phyloP scores from a whole-genome alignment of 2,888 invertebrate species.

The Eledone cirrhosa region DNA sequence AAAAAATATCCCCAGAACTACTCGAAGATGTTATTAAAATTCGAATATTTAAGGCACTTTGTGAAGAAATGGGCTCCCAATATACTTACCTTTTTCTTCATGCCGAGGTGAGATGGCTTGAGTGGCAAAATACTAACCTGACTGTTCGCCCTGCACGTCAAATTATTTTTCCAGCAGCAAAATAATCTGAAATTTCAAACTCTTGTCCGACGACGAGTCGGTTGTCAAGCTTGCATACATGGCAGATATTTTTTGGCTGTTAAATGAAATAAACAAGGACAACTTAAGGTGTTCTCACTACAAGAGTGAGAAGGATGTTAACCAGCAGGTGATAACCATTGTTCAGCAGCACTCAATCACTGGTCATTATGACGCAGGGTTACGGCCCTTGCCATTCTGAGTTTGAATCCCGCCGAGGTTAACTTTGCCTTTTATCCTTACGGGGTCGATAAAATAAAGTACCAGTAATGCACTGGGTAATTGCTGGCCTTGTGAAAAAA shows the following conservation, averaged over 20 bases:
- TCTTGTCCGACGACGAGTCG: neutral
- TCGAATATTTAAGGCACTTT: too few species aligned
- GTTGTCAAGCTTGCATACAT: neutral
- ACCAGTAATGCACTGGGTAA: too few species aligned
- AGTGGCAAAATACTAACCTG: neutral
- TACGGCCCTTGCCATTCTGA: too few species aligned
- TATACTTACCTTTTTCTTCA: neutral
- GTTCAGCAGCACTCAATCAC: too few species aligned
- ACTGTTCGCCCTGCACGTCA: neutral
- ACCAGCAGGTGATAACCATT: neutral
- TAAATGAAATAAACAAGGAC: neutral
- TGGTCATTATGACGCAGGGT: too few species aligned
- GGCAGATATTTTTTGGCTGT: neutral
- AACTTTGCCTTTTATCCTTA: too few species aligned
- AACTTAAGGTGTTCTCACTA: neutral
- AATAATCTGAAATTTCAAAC: too few species aligned
- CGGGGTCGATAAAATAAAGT: too few species aligned
- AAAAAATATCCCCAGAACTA: slow-evolving; percentile 2
- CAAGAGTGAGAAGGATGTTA: neutral
- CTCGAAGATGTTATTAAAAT: neutral
- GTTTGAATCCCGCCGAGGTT: too few species aligned
- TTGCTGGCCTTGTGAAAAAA: too few species aligned
- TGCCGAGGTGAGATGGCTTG: too few species aligned
- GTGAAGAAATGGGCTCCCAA: neutral
- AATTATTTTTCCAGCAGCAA: neutral